Percentiles rank a stretch among this genome's conserved stretches.
These are phyloP conservation scores for Acanthoscelides obtectus DNA, from an alignment of 2,888 invertebrate genomes.

Conservation along the genomic window DNA sequence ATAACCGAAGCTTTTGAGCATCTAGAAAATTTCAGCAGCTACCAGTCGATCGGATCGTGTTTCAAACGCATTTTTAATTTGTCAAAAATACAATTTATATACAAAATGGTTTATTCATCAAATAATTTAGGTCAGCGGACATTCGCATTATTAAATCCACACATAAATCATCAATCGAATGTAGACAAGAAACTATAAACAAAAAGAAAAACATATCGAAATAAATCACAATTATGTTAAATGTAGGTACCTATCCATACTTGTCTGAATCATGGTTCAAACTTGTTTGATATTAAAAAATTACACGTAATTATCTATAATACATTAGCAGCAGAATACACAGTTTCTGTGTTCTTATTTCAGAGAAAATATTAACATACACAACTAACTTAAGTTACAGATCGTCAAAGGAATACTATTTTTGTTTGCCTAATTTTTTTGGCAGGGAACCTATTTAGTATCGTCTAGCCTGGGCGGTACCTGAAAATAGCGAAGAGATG, in stretches of 20 bases:
- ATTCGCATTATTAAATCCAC: not conserved
- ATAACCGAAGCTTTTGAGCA: not conserved
- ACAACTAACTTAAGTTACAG: not conserved
- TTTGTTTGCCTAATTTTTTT: not conserved
- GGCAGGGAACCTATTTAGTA: not conserved
- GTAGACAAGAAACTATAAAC: not conserved
- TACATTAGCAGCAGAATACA: not conserved
- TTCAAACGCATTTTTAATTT: not conserved
- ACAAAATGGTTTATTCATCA: not conserved
- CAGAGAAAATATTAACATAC: not conserved
- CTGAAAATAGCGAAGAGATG: conserved; percentile 5
- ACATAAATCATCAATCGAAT: not conserved
- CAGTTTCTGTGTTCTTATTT: not conserved
- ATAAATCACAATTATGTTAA: not conserved
- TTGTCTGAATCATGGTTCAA: not conserved
- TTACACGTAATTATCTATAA: not conserved
- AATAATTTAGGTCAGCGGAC: not conserved
- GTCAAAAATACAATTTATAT: not conserved
- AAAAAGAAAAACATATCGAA: not conserved
- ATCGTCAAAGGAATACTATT: conserved; percentile 2
- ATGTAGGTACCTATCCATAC: not conserved
- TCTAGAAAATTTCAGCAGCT: not conserved
- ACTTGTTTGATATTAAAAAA: not conserved
- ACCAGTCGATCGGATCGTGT: not conserved
- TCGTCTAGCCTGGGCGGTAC: conserved; percentile 2